A percentile compares a stretch with the other conserved stretches of the same genome.
Evolutionary conservation across 2,888 invertebrate species (phyloP).

Genomic region (Plebejus argus): DNA sequence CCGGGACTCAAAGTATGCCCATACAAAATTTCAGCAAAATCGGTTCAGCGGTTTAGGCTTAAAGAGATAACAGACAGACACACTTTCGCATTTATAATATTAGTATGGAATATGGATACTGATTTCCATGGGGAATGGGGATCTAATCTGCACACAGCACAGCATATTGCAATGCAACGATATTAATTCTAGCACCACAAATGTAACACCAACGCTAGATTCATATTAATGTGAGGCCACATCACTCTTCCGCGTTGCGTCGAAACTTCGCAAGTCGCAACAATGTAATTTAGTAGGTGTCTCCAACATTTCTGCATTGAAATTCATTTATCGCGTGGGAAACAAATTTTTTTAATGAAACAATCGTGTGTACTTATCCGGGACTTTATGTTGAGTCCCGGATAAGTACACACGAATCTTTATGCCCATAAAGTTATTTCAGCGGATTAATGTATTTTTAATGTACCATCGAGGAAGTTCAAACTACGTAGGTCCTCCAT

Average conservation of each 20-base stretch:
- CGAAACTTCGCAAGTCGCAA: background rate
- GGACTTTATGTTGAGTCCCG: no score
- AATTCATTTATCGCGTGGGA: background rate
- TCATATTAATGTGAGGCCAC: background rate
- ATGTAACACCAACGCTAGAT: background rate
- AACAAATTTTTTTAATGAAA: background rate
- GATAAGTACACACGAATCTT: no score
- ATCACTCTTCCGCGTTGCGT: background rate
- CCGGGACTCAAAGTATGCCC: background rate
- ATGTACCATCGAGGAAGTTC: no score
- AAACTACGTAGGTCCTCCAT: no score
- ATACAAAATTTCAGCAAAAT: no score
- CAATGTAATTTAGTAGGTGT: no score
- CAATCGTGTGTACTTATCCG: background rate
- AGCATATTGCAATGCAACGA: background rate
- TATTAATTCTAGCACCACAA: background rate
- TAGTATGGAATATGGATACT: background rate
- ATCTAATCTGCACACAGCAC: background rate
- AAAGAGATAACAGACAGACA: background rate
- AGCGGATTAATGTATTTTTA: no score
- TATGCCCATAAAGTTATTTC: no score
- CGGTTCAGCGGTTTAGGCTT: background rate
- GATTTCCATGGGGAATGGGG: background rate
- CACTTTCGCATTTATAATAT: background rate
- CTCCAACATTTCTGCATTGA: no score